These are phyloP conservation scores for Maccullochella peelii DNA, from an alignment of 2,113 vertebrate genomes.

Conservation along the genomic window DNA sequence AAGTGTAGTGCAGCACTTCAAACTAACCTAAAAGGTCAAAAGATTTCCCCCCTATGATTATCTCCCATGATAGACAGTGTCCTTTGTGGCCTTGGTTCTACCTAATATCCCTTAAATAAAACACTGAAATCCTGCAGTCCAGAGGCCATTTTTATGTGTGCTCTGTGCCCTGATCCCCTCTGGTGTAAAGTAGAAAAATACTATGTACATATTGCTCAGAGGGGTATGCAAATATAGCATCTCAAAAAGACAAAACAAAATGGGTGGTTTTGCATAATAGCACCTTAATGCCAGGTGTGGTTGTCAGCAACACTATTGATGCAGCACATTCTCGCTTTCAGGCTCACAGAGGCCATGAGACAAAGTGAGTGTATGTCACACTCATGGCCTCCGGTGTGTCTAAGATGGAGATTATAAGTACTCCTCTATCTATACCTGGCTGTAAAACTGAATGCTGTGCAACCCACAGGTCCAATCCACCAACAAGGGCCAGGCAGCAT, in stretches of 20 bases:
- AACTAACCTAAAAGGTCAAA: constrained; percentile 1
- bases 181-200: neutral
- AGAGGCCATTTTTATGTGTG: constrained; percentile 5
- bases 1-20: neutral
- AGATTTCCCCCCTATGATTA: neutral
- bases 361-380: constrained; percentile 37
- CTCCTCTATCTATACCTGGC: constrained; percentile 37
- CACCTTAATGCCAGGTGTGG: constrained; percentile 4
- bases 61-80: neutral
- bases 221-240: constrained; percentile 3
- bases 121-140: constrained; percentile 5
- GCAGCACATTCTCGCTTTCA: constrained; percentile 3
- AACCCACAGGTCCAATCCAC: constrained; percentile 44
- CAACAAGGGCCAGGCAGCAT: constrained; percentile 50
- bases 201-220: constrained; percentile 2
- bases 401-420: constrained; percentile 36
- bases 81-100: neutral
- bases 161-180: constrained; percentile 18
- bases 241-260: constrained; percentile 25
- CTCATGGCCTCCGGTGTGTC: constrained; percentile 19
- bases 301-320: constrained; percentile 31
- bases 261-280: constrained; percentile 26
- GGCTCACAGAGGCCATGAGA: constrained; percentile 11
- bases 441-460: constrained; percentile 47
- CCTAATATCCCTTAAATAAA: constrained; percentile 12